Base-by-base conservation (phyloP, 2,113 vertebrate species). In the Hemiprocne comata region DNA sequence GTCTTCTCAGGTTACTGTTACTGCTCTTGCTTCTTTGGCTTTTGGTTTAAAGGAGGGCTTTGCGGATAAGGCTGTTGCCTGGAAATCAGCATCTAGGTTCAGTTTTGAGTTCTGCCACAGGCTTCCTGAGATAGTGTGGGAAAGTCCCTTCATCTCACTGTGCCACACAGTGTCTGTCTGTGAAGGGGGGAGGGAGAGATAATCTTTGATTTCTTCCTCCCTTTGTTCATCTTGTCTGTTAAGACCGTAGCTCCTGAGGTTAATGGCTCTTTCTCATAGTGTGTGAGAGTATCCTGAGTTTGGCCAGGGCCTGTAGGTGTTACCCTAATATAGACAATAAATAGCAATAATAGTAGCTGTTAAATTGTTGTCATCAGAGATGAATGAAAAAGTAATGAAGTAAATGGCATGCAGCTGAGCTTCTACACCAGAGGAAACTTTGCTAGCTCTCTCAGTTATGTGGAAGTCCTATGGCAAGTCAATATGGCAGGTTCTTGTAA, bases 201-300 rank as follows among this genome's bases (percentile, higher is more conserved):
- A 88, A 90, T 90, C 91, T 83, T 42, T 44, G 71, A 29, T 86
- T 90, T 95, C 90, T 77, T 97, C 93, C 85, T 96, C 67, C 72
- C 53, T 96, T 96, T 94, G 85, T 94, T 93, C 60, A 62, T 74
- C 87, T 81, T 80, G 29, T 71, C 78, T 69, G 88, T 91, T 84
- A 85, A 77, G 64, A 29, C 29, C 62, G 57, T 23, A 74, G 42
- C 51, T 74, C 74, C 46, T 82, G 71, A 50, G 13, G 44, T 69
- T 34, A 15, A 40, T 14, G 46, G 46, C 8, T 61, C 24, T 61
- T 78, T 66, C 54, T 88, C 46, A 17, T 40, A 20, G 42, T 1
- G 1, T 20, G 21, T 54, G n/a, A 0, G 1, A 58, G 7, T 15
- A 29, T 34, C 69, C 33, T 21, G 13, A 54, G 51, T 64, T 21